These are phyloP conservation scores for Drosophila limbata DNA, from an alignment of 2,888 invertebrate species.

Conservation along the genomic window DNA sequence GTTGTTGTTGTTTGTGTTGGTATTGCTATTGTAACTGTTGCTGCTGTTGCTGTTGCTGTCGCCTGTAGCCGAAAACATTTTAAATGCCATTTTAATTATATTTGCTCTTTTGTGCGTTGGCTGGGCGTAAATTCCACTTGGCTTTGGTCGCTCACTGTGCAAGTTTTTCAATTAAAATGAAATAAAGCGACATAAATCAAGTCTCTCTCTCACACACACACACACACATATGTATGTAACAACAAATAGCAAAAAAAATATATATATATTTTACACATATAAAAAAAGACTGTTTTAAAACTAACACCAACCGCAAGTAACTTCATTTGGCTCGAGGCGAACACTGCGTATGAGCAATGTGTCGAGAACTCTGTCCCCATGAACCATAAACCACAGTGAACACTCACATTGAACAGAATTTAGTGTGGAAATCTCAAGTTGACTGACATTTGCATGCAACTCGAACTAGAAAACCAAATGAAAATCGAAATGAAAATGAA, in stretches of 20 bases:
- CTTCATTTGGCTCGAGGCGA: conserved; percentile 62
- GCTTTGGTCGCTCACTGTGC: conserved; percentile 54
- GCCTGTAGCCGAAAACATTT: conserved; percentile 69
- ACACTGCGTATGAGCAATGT: conserved; percentile 73
- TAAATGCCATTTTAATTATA: conserved; percentile 80
- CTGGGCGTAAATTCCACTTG: conserved; percentile 41
- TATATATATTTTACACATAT: too few relatives aligned
- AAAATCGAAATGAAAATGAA: conserved; percentile 11
- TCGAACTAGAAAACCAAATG: conserved; percentile 15
- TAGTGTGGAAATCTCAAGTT: conserved; percentile 20
- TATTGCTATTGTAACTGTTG: conserved; percentile 19
- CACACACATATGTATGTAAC: conserved; percentile 28
- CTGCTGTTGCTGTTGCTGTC: conserved; percentile 20
- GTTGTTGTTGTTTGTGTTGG: conserved; percentile 30
- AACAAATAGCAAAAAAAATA: background rate
- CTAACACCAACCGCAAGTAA: conserved; percentile 67
- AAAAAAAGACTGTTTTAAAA: conserved; percentile 45
- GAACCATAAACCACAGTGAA: background rate
- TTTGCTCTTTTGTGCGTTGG: conserved; percentile 65
- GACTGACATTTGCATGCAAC: conserved; percentile 39
- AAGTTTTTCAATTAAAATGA: conserved; percentile 79
- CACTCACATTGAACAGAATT: conserved; percentile 5
- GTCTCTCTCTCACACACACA: conserved; percentile 30
- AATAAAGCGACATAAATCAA: conserved; percentile 78
- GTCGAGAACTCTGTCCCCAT: conserved; percentile 11